Base-by-base conservation (phyloP, 2,797 vertebrate genomes). In the Hylomyscus alleni region DNA sequence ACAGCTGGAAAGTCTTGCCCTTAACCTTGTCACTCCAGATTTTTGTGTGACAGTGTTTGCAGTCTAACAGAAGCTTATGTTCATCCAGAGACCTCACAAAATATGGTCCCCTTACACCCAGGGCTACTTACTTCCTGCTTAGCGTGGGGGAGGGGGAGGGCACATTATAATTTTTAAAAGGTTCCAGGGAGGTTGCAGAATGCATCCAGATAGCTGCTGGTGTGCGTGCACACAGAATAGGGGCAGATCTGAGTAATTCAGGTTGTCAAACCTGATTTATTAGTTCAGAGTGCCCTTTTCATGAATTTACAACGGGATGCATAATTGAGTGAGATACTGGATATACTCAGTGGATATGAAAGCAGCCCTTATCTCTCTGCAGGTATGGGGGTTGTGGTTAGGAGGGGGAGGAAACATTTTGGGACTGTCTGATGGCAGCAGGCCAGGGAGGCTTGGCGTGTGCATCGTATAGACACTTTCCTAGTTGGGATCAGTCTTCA, bases 161-260 rank as follows among this genome's bases (percentile, higher is more conserved):
- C 4, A 52, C 76, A 34, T 22, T 67, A 22, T 91, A 60, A 69
- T 60, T 96, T 91, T 78, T n/a, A 12, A 60, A 90, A 97, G 52
- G 9, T 84, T 83, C n/a, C 29, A 50, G 6, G 34, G 62, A 40
- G 37, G 44, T 22, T 50, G 29, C 24, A 17, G 0, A 4, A 6
- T 85, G 34, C 3, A 37, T 62, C 83, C 26, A 62, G 34, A 76
- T 52, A 89, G 34, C n/a, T 52, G 15, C 22, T 56, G 50, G 72
- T 72, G 4, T 58, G 0, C 1, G 2, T 31, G 1, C 31, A 26
- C 47, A 5, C 5, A 77, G 58, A 65, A 20, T 12, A 47, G 65
- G 58, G 29, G 5, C 17, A 75, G 60, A 50, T 31, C n/a, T 26
- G 4, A n/a, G 50, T 91, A 76, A 44, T 56, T 83, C n/a, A 56